Evolutionary conservation across 1,140 invertebrate species (phyloP), one percentile per base, ranked within the genome.

Genomic region (Drosophila elegans): DNA sequence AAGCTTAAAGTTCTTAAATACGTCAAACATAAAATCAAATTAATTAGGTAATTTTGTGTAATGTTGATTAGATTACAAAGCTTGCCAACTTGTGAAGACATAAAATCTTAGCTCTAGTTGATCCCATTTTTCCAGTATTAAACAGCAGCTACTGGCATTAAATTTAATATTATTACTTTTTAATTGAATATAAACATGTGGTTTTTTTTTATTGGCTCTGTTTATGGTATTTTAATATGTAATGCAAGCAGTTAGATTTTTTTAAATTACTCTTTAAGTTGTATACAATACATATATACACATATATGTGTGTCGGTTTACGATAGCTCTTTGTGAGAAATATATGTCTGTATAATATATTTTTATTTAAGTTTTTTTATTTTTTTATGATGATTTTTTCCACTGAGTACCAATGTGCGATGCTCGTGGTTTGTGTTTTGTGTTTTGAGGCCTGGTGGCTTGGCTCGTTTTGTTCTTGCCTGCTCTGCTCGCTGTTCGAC

Each of bases 381-480:
- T 5, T 32, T 29, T 32, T 32, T 32, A 32, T 32, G 29, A 7
- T 0, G 29, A 1, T 32, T 32, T 29, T 4, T 7, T 16, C 3
- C 4, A 11, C 2, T 3, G 1, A 2, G 27, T 2, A 3, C 27
- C 74, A 78, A 56, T 56, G 74, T 77, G 52, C 52, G n/a, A 13
- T 32, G 34, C n/a, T 25, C 41, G 57, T 63, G 69, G 56, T 32
- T 41, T 45, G 67, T 29, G 64, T 34, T 51, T n/a, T 21, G 25
- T n/a, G 64, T 34, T 51, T n/a, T 21, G 25, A 9, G 39, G 38
- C 51, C 11, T 13, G 53, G 38, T 27, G 53, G 36, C 51, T 6
- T 49, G 72, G 84, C 84, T 83, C 77, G 79, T 89, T 84, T 90
- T 83, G 77, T 84, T 89, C 85, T 85, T 80, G 84, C 69, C 79